These are phyloP conservation scores for Prochilodus magdalenae DNA, from an alignment of 2,113 vertebrate genomes.

Conservation along the genomic window DNA sequence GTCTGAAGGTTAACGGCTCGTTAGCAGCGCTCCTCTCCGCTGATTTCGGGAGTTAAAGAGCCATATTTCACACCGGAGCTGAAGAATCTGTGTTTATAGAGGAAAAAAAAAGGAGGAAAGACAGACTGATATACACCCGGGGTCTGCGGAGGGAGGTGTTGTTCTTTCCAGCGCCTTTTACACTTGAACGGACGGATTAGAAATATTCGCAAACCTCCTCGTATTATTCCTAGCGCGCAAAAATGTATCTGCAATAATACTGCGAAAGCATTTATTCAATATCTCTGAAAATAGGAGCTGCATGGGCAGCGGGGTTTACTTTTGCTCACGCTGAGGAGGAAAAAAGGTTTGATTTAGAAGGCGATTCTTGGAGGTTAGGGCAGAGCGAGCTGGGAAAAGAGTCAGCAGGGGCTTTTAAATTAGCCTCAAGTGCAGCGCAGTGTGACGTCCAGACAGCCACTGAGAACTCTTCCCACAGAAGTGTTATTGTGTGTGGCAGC, in stretches of 20 bases:
- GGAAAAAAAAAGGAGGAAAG: conserved; percentile 60
- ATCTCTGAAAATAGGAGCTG: conserved; percentile 65
- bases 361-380: conserved; percentile 70
- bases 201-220: conserved; percentile 70
- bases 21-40: conserved; percentile 70
- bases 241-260: conserved; percentile 63
- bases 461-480: conserved; percentile 79
- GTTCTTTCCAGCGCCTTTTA: conserved; percentile 76
- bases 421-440: conserved; percentile 77
- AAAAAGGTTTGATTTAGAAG: conserved; percentile 75
- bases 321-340: conserved; percentile 26
- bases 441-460: conserved; percentile 83
- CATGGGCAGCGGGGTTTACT: conserved; percentile 58
- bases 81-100: conserved; percentile 63
- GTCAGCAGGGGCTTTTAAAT: conserved; percentile 81
- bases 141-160: conserved; percentile 62
- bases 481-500: conserved; percentile 77
- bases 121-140: conserved; percentile 66
- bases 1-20: conserved; percentile 67
- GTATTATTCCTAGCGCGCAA: conserved; percentile 55
- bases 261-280: conserved; percentile 65
- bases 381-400: conserved; percentile 65
- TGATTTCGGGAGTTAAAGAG: conserved; percentile 70
- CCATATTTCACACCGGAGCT: conserved; percentile 61
- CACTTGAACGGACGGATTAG: conserved; percentile 77